phyloP scores from a whole-genome alignment of 2,797 vertebrate genomes.

The Sebastes vulpes region DNA sequence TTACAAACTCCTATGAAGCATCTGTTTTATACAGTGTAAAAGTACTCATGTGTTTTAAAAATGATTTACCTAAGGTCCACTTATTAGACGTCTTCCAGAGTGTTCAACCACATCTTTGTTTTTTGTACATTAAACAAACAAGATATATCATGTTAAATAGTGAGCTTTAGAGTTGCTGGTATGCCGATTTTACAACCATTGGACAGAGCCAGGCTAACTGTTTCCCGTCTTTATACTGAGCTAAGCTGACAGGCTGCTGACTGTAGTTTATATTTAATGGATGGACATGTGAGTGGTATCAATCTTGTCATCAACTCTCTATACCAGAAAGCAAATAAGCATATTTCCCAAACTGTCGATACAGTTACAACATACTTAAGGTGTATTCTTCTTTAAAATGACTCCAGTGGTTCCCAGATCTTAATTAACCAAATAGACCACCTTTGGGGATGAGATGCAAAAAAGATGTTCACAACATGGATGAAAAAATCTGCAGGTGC shows the following conservation, averaged over 20 bases:
- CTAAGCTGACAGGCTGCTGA: too few relatives aligned
- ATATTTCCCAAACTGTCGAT: not conserved
- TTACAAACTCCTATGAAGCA: not conserved
- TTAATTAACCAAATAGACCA: not conserved
- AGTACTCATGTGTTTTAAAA: not conserved
- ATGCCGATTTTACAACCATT: too few relatives aligned
- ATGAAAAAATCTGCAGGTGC: constrained; percentile 37
- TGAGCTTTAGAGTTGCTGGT: not conserved
- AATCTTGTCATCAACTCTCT: not conserved
- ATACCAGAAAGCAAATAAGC: not conserved
- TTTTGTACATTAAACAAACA: not conserved
- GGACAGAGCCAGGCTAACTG: too few relatives aligned
- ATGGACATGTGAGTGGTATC: not conserved
- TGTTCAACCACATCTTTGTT: not conserved
- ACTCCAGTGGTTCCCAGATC: not conserved
- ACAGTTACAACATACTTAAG: too few relatives aligned
- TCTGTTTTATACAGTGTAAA: not conserved
- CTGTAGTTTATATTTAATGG: not conserved
- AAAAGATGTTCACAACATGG: constrained; percentile 4
- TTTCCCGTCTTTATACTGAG: too few relatives aligned
- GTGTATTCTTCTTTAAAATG: not conserved
- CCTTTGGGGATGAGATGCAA: not conserved
- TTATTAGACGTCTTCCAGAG: not conserved
- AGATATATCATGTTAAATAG: not conserved
- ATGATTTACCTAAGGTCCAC: not conserved